Evolutionary conservation across 2,888 invertebrate genomes (phyloP).

Genomic region (Metalampra italica): DNA sequence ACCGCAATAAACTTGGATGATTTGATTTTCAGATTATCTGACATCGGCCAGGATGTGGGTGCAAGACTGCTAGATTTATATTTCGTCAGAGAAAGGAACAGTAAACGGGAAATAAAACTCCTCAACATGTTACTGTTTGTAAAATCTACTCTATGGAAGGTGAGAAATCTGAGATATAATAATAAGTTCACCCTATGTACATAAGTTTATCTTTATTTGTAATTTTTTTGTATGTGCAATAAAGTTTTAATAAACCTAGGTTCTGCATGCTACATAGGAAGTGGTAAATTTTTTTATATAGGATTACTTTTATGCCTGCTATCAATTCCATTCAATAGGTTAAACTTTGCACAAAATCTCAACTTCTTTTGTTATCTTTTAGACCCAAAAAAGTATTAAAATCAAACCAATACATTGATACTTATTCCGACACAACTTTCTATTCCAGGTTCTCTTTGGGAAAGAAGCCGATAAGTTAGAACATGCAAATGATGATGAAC

Average conservation of each 20-base stretch:
- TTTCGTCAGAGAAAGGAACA: constrained; percentile 94
- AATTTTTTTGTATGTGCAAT: too few species aligned
- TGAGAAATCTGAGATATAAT: too few species aligned
- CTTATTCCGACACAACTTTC: background rate
- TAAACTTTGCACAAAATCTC: background rate
- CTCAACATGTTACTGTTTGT: constrained; percentile 96
- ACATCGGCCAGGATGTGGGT: constrained; percentile 97
- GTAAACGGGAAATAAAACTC: constrained; percentile 96
- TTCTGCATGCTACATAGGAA: too few species aligned
- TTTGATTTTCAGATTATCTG: constrained; percentile 85
- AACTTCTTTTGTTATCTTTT: too few species aligned
- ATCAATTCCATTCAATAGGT: background rate
- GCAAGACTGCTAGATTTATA: constrained; percentile 94
- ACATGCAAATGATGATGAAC: constrained; percentile 98
- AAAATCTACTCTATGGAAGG: constrained; percentile 98
- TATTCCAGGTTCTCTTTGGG: constrained; percentile 91
- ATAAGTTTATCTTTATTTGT: too few species aligned
- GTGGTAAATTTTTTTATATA: too few species aligned
- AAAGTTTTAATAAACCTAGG: too few species aligned
- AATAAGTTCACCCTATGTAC: too few species aligned
- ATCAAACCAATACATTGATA: too few species aligned
- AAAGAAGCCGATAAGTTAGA: constrained; percentile 99
- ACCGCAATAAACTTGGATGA: background rate
- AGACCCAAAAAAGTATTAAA: too few species aligned
- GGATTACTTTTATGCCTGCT: background rate